Evolutionary conservation across 2,888 invertebrate species (phyloP).

Genomic region (Drosophila tripunctata): DNA sequence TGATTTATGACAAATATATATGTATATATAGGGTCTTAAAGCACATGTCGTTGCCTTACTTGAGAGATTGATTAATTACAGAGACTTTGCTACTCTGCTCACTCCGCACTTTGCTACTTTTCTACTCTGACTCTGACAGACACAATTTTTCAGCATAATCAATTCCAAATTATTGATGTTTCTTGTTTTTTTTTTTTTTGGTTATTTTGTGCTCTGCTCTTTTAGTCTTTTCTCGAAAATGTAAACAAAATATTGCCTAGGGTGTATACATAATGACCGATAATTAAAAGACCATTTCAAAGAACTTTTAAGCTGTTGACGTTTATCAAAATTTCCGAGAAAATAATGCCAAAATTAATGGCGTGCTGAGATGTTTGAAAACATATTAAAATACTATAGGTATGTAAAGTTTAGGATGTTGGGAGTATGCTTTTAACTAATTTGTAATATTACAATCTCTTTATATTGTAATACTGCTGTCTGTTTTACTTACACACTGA

Average conservation of each 20-base stretch:
- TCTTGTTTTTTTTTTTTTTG: conserved; percentile 1
- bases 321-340: conserved; percentile 1
- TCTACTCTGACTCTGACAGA: too few relatives aligned
- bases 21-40: too few relatives aligned
- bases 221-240: conserved; percentile 5
- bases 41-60: conserved; percentile 23
- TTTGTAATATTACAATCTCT: too few relatives aligned
- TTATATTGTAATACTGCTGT: too few relatives aligned
- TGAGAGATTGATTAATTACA: conserved; percentile 63
- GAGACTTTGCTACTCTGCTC: neutral
- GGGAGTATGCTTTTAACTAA: neutral
- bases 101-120: neutral
- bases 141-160: conserved; percentile 8
- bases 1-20: conserved; percentile 50
- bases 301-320: conserved; percentile 13
- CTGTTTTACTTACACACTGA: too few relatives aligned
- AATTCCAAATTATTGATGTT: conserved; percentile 20
- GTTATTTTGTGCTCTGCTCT: conserved; percentile 20
- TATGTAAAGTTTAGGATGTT: neutral
- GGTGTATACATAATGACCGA: conserved; percentile 48
- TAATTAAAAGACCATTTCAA: conserved; percentile 50
- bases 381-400: neutral
- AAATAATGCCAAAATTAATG: conserved; percentile 18
- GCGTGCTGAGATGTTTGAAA: neutral
- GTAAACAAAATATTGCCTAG: conserved; percentile 24